Conservation (phyloP, 2,113 vertebrate genomes). For the Heliornis fulica region DNA sequence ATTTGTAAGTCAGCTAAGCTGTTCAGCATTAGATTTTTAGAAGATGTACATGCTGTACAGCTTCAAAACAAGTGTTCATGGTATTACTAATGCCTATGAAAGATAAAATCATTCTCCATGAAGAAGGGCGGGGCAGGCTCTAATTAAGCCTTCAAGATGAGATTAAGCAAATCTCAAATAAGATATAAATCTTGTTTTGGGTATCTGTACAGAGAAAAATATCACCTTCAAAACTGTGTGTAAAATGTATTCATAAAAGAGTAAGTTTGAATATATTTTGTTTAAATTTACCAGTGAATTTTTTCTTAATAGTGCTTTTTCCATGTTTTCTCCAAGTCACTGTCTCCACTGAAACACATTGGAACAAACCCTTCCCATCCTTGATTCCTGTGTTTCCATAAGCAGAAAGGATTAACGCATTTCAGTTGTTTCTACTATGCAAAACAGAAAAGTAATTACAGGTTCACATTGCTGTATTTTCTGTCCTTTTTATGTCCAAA, state of each 20-base stretch:
- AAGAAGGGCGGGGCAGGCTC: neutral
- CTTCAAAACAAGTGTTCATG: neutral
- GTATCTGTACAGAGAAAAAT: neutral
- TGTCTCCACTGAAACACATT: neutral
- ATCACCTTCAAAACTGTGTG: neutral
- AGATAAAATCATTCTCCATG: neutral
- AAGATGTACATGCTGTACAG: neutral
- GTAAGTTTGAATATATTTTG: neutral
- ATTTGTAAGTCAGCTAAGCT: neutral
- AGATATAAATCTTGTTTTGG: neutral
- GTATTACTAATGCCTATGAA: neutral
- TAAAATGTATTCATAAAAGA: neutral
- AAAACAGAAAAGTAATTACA: neutral
- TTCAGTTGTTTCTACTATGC: neutral
- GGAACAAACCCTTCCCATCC: neutral
- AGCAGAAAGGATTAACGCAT: neutral
- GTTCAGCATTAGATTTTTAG: neutral
- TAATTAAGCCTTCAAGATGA: neutral
- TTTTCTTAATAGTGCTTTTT: neutral
- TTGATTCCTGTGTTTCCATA: neutral
- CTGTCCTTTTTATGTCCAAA: neutral
- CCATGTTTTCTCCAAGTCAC: neutral
- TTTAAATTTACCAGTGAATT: neutral
- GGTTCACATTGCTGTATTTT: neutral
- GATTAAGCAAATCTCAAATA: neutral